Conservation (phyloP, 2,113 vertebrate species). For the Paratilapia polleni region DNA sequence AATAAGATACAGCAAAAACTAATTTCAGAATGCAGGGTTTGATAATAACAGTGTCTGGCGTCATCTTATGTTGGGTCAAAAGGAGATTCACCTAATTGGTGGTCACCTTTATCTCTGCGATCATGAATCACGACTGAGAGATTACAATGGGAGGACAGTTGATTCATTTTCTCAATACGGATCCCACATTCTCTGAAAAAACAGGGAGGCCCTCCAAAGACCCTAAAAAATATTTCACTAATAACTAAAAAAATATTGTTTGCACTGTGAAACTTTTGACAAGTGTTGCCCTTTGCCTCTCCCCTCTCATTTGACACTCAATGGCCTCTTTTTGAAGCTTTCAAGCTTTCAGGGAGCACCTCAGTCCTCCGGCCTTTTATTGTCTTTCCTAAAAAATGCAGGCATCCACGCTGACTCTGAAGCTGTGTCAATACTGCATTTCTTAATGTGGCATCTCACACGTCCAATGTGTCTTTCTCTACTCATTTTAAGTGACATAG, state of each 20-base stretch:
- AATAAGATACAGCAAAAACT: background rate
- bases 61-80: background rate
- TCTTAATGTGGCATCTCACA: background rate
- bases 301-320: constrained; percentile 9
- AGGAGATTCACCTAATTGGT: background rate
- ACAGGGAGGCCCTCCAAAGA: background rate
- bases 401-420: background rate
- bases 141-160: background rate
- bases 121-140: constrained; percentile 38
- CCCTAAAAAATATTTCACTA: background rate
- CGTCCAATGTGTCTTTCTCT: background rate
- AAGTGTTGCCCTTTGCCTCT: constrained; percentile 21
- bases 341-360: constrained; percentile 6
- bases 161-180: background rate
- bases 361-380: constrained; percentile 28
- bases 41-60: background rate
- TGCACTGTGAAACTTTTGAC: constrained; percentile 17
- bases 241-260: background rate
- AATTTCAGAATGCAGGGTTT: background rate
- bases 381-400: constrained; percentile 11
- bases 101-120: constrained; percentile 24
- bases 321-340: background rate
- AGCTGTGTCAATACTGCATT: constrained; percentile 9
- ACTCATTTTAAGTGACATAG: background rate
- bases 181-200: background rate